Conservation (phyloP, 2,797 vertebrate genomes). For the Masticophis lateralis region DNA sequence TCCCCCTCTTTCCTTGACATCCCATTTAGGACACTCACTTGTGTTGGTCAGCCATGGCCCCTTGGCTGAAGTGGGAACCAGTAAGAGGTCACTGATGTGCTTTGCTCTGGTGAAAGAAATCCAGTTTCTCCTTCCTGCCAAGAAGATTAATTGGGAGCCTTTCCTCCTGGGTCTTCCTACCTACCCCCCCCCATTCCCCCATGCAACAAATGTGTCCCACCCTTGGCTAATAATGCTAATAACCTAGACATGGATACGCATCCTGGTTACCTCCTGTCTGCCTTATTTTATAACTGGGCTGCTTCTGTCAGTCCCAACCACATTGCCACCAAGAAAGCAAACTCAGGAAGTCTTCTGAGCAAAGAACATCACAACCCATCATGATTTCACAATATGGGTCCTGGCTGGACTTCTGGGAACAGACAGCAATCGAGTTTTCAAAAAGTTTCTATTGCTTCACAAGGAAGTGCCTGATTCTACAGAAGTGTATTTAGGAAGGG, state of each 20-base stretch:
- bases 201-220: background rate
- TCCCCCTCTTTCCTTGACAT: background rate
- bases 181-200: background rate
- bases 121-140: background rate
- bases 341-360: background rate
- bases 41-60: background rate
- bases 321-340: background rate
- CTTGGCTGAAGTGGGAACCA: background rate
- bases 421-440: background rate
- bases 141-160: background rate
- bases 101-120: background rate
- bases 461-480: background rate
- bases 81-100: background rate
- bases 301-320: background rate
- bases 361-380: background rate
- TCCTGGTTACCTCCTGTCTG: background rate
- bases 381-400: background rate
- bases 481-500: too few relatives aligned
- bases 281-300: background rate
- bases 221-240: background rate
- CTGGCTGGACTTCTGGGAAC: background rate
- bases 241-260: background rate
- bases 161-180: background rate
- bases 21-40: background rate
- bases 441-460: background rate